phyloP scores from a whole-genome alignment of 2,888 invertebrate genomes.

The Drosophila barbarae region DNA sequence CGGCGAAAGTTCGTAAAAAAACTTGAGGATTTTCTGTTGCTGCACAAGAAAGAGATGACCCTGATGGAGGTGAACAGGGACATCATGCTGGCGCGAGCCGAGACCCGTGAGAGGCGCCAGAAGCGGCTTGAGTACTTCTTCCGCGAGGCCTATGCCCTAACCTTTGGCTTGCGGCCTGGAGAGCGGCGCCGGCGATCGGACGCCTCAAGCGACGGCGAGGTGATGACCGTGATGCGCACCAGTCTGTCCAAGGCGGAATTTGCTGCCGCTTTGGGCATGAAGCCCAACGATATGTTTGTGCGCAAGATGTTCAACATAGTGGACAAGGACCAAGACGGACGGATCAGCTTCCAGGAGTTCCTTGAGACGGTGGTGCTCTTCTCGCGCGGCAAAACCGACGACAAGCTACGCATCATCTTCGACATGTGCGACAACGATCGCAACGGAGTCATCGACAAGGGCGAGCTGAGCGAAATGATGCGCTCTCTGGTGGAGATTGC shows the following conservation, averaged over 20 bases:
- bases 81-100: slow-evolving; percentile 93
- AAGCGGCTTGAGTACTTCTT: slow-evolving; percentile 96
- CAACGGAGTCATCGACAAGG: slow-evolving; percentile 96
- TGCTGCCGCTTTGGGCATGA: slow-evolving; percentile 97
- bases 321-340: slow-evolving; percentile 94
- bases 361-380: slow-evolving; percentile 95
- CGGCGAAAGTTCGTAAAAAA: slow-evolving; percentile 93
- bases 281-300: slow-evolving; percentile 95
- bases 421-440: slow-evolving; percentile 98
- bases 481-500: slow-evolving; percentile 95
- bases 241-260: slow-evolving; percentile 95
- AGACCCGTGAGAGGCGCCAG: slow-evolving; percentile 95
- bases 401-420: slow-evolving; percentile 95
- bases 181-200: slow-evolving; percentile 88
- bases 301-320: slow-evolving; percentile 98
- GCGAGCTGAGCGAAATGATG: slow-evolving; percentile 95
- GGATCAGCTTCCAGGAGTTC: slow-evolving; percentile 97
- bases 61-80: slow-evolving; percentile 87
- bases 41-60: slow-evolving; percentile 90
- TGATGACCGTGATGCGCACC: slow-evolving; percentile 95
- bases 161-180: slow-evolving; percentile 92
- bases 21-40: slow-evolving; percentile 89
- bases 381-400: slow-evolving; percentile 94
- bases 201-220: slow-evolving; percentile 88
- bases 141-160: slow-evolving; percentile 95